Base-by-base conservation (phyloP, 2,888 invertebrate species). In the Cheilosia urbana region DNA sequence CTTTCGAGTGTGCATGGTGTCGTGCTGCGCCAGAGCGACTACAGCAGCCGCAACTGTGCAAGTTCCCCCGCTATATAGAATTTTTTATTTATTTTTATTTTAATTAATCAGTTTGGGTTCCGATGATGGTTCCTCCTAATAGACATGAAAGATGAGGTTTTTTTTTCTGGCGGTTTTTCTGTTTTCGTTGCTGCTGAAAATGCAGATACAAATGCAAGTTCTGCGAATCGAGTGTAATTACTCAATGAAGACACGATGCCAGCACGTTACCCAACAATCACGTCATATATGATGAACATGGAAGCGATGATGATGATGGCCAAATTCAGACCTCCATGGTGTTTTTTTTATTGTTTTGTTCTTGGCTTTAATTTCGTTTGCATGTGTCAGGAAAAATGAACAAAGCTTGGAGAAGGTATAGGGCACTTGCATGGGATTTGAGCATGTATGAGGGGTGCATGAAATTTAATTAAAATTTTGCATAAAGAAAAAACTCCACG, bases 71-170 rank as follows among this genome's bases (percentile, higher is more conserved):
- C 27, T 19, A 45, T 71, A 34, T 27, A 24, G 15, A 15, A 47
- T 58, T 63, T 58, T 65, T 75, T 69, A 65, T 65, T 75, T 69
- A 65, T 62, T 66, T 63, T 58, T 65, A 55, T 69, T 75, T 75
- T 75, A 81, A 81, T 75, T 63, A 75, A 81, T 69, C 63, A 42
- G 49, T 65, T 75, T n/a, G 42, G 57, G 40, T 58, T 58, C 62
- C 37, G 47, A 60, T 72, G 66, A 58, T 63, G 24, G 17, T 78
- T 78, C 49, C 21, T 47, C 37, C 42, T 27, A 9, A 30, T 19
- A 17, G 15, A 6, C 78, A 58, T 34, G 40, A 11, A 71, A 65
- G 30, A 51, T 51, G 51, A 24, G 51, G 21, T 24, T 19, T n/a
- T n/a, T n/a, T n/a, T n/a, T n/a, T 49, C 11, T 49, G 27, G 27